phyloP scores from a whole-genome alignment of 1,140 invertebrate species.

The Helicorthomorpha holstii region DNA sequence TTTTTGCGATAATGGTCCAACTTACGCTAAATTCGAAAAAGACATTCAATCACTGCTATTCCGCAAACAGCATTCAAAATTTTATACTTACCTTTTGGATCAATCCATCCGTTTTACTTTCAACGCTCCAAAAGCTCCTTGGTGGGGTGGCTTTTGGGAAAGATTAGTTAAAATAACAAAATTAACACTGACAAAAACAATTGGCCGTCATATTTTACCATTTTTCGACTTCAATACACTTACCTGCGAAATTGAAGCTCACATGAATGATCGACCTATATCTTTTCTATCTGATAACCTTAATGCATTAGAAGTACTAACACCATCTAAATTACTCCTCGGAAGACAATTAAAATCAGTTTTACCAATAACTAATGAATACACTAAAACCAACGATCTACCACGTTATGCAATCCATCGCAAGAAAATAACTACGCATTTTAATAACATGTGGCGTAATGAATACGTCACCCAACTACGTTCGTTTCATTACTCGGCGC shows the following conservation, averaged over 20 bases:
- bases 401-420: too few relatives aligned
- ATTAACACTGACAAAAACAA: constrained; percentile 18
- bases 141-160: constrained; percentile 28
- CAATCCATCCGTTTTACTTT: not conserved
- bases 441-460: too few relatives aligned
- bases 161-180: constrained; percentile 20
- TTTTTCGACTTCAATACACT: constrained; percentile 16
- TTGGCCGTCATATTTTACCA: constrained; percentile 12
- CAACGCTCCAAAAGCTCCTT: constrained; percentile 15
- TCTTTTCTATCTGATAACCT: too few relatives aligned
- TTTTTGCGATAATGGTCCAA: constrained; percentile 9
- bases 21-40: not conserved
- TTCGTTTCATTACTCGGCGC: too few relatives aligned
- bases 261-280: constrained; percentile 14
- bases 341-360: too few relatives aligned
- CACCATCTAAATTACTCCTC: too few relatives aligned
- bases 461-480: too few relatives aligned
- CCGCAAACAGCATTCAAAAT: not conserved
- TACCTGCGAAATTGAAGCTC: constrained; percentile 14
- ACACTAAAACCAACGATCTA: too few relatives aligned
- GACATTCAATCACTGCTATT: not conserved
- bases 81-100: not conserved
- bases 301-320: too few relatives aligned
- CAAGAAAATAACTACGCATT: too few relatives aligned
- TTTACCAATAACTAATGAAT: too few relatives aligned